Evolutionary conservation across 2,888 invertebrate genomes (phyloP).

Genomic region (Pheosia tremula): DNA sequence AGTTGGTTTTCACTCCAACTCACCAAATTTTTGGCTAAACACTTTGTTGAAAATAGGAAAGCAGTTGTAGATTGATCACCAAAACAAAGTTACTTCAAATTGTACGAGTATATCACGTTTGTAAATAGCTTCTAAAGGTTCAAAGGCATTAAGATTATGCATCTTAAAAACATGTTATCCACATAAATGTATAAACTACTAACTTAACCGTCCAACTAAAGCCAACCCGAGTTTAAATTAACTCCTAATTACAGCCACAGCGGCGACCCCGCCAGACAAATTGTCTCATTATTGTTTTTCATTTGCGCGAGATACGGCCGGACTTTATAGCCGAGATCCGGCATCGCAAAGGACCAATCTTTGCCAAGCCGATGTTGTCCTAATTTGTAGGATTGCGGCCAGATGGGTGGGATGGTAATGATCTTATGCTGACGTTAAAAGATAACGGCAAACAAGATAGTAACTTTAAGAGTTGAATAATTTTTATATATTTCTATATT

Average conservation of each 20-base stretch:
- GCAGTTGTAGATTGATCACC: too few relatives aligned
- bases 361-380: conserved; percentile 42
- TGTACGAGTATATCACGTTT: too few relatives aligned
- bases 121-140: too few relatives aligned
- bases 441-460: not conserved
- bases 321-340: conserved; percentile 16
- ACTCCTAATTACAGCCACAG: conserved; percentile 26
- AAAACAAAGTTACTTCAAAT: too few relatives aligned
- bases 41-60: too few relatives aligned
- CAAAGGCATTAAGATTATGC: not conserved
- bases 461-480: not conserved
- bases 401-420: not conserved
- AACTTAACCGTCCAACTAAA: not conserved
- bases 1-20: too few relatives aligned
- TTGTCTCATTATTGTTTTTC: conserved; percentile 57
- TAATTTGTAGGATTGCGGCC: conserved; percentile 42
- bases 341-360: conserved; percentile 28
- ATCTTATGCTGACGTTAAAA: conserved; percentile 2
- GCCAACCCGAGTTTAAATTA: conserved; percentile 19
- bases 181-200: not conserved
- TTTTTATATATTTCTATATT: too few relatives aligned
- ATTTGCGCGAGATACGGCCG: conserved; percentile 38
- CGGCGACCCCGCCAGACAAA: conserved; percentile 43
- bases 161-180: not conserved
- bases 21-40: too few relatives aligned